Conservation (phyloP, 2,113 vertebrate genomes). For the Sebastes schlegelii region DNA sequence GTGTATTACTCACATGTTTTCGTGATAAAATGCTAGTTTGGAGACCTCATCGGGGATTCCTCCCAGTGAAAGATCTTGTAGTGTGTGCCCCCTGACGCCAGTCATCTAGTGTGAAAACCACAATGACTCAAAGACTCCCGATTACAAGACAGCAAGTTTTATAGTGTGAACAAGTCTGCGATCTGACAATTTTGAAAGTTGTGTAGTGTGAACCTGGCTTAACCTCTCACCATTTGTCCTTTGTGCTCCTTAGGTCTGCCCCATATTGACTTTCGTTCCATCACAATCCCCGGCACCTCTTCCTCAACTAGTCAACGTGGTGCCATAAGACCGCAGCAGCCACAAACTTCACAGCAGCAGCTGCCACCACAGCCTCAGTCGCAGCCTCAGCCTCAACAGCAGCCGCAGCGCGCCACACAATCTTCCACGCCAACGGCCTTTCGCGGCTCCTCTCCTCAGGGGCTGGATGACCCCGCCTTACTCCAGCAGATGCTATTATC, state of each 20-base stretch:
- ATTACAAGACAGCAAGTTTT: too few species aligned
- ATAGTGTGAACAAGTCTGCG: too few species aligned
- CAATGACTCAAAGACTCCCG: too few species aligned
- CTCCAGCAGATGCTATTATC: conserved; percentile 96
- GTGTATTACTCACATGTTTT: too few species aligned
- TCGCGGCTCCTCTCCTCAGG: conserved; percentile 87
- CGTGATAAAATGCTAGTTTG: too few species aligned
- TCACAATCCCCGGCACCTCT: conserved; percentile 92
- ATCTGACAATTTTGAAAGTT: too few species aligned
- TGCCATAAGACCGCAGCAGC: conserved; percentile 67
- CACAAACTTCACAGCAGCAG: conserved; percentile 32
- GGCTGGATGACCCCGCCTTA: conserved; percentile 92
- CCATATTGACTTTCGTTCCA: conserved; percentile 97
- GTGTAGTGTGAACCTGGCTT: neutral
- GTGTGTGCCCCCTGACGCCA: too few species aligned
- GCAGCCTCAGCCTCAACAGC: neutral
- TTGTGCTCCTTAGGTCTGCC: conserved; percentile 87
- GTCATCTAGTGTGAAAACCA: too few species aligned
- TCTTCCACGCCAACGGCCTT: conserved; percentile 69
- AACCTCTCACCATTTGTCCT: conserved; percentile 1
- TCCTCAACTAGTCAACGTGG: conserved; percentile 69
- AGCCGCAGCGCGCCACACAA: conserved; percentile 51
- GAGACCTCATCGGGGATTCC: too few species aligned
- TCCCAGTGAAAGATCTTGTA: too few species aligned
- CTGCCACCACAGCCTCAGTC: conserved; percentile 8